Base-by-base conservation (phyloP, 2,888 invertebrate species). In the Plebejus argus region DNA sequence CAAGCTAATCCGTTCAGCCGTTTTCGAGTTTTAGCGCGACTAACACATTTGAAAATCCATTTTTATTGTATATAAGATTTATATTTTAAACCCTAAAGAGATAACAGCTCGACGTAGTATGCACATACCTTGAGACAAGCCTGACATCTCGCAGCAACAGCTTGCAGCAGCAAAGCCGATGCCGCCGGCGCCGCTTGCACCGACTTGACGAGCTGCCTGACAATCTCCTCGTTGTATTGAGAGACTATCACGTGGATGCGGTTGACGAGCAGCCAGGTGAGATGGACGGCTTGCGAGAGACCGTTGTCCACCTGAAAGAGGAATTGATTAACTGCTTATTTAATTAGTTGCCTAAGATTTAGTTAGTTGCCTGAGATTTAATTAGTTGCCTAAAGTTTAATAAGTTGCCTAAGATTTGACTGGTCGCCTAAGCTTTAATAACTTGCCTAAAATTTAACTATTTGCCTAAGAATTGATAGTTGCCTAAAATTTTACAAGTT, bases 201-300 rank as follows among this genome's bases (percentile, higher is more conserved):
- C 20, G 85, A 85, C 0, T 80, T 79, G 35, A 93, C 82, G 1
- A 93, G 82, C 6, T 77, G 81, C 77, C 83, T 83, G 88, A 97
- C 96, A 0, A 97, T 96, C 0, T 95, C 91, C 85, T 97, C 97
- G 1, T 92, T 88, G 49, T 95, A 95, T 78, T 96, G 93, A 58
- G 94, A 90, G 4, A 97, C 95, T 1, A 97, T 90, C 61, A 96
- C 95, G 82, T 95, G 95, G 0, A 96, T 95, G 79, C 97, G 95
- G 85, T 96, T 96, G 12, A 96, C 95, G n/a, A 98, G 89, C 12
- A 98, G 91, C 97, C 97, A 97, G 0, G 96, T 95, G 78, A 97
- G 90, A 81, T 96, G 96, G 45, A 97, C 96, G 0, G 95, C 96
- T 88, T 97, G 96, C 66, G 95, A 94, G 23, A 96, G 90, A 33